These are phyloP conservation scores for Amblyjoppa fuscipennis DNA, from an alignment of 2,888 invertebrate genomes.

Conservation along the genomic window DNA sequence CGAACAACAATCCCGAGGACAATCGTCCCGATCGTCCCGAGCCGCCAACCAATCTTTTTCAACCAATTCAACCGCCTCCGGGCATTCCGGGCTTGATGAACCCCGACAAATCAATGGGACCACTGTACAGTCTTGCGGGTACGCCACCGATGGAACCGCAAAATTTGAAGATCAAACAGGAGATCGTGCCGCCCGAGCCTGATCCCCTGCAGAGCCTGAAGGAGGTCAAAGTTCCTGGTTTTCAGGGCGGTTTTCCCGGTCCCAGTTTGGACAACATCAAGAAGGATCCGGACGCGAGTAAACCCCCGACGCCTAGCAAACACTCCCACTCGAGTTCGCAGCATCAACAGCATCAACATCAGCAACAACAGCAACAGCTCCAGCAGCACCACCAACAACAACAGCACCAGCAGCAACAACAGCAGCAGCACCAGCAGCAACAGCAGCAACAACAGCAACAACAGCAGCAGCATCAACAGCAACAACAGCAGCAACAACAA, in stretches of 20 bases:
- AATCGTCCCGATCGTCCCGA: conserved; percentile 74
- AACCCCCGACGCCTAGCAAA: conserved; percentile 82
- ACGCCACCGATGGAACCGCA: conserved; percentile 88
- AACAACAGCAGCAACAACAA: conserved; percentile 69
- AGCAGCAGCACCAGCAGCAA: conserved; percentile 81
- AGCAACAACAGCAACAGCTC: conserved; percentile 69
- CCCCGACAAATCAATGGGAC: conserved; percentile 73
- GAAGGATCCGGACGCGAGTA: conserved; percentile 89
- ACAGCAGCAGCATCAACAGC: conserved; percentile 66
- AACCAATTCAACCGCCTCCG: conserved; percentile 80
- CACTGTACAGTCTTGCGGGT: conserved; percentile 79
- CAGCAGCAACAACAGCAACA: conserved; percentile 68
- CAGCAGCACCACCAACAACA: conserved; percentile 70
- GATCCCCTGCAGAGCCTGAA: conserved; percentile 92
- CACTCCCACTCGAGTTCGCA: conserved; percentile 77
- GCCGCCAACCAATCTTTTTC: conserved; percentile 78
- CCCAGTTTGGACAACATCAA: conserved; percentile 91
- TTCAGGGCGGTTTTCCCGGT: conserved; percentile 89
- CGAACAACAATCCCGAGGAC: conserved; percentile 70
- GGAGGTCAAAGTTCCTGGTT: conserved; percentile 92
- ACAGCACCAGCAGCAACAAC: conserved; percentile 83
- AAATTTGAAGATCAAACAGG: conserved; percentile 91
- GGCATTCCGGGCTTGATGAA: conserved; percentile 55
- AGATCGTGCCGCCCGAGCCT: conserved; percentile 87
- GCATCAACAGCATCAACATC: conserved; percentile 67